Evolutionary conservation across 1,140 invertebrate genomes (phyloP).

Genomic region (Drosophila saltans): DNA sequence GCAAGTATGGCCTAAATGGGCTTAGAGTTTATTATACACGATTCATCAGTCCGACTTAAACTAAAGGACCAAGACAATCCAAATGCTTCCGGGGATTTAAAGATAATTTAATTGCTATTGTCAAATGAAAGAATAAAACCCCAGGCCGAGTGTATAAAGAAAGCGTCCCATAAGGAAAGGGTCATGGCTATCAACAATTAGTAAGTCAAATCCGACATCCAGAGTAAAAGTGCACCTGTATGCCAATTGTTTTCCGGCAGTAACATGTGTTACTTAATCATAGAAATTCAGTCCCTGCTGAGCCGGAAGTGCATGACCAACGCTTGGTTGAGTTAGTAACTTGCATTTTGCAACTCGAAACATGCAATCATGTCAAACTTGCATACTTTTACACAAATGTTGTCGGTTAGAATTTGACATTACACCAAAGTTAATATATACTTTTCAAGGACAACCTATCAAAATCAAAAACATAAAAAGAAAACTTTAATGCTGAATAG

Average conservation of each 20-base stretch:
- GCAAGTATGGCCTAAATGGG: slow-evolving; percentile 26
- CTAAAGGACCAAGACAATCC: slow-evolving; percentile 14
- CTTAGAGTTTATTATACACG: slow-evolving; percentile 44
- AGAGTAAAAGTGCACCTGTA: slow-evolving; percentile 8
- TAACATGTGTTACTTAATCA: slow-evolving; percentile 61
- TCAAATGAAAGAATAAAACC: too few species aligned
- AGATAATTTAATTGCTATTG: slow-evolving; percentile 6
- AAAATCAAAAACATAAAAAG: too few species aligned
- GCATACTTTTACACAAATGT: too few species aligned
- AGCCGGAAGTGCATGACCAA: slow-evolving; percentile 65
- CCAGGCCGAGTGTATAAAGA: not conserved
- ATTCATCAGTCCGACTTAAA: slow-evolving; percentile 26
- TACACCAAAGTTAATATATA: too few species aligned
- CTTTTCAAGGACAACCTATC: too few species aligned
- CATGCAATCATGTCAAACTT: slow-evolving; percentile 41
- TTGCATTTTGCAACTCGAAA: slow-evolving; percentile 36
- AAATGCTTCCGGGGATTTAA: slow-evolving; percentile 24
- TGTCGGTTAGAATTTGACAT: too few species aligned
- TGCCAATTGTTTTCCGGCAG: slow-evolving; percentile 27
- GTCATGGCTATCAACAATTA: slow-evolving; percentile 37
- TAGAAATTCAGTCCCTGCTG: slow-evolving; percentile 30
- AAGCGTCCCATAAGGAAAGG: not conserved
- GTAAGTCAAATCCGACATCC: slow-evolving; percentile 36
- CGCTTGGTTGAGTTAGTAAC: slow-evolving; percentile 9
- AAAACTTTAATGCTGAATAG: too few species aligned